Evolutionary conservation across 2,888 invertebrate species (phyloP).

Genomic region (Taphrorychus bicolor): DNA sequence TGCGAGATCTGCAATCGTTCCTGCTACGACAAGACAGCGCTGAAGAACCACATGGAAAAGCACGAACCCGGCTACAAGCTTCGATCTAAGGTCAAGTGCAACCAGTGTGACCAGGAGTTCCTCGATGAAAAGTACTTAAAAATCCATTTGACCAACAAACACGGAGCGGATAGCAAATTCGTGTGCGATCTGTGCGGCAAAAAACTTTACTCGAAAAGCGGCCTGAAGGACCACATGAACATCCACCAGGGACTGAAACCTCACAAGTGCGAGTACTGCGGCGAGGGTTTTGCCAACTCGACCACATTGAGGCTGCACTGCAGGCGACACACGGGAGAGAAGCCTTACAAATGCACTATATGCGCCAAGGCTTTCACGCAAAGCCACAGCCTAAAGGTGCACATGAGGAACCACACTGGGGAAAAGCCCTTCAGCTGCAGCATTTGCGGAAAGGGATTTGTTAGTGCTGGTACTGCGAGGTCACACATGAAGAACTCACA

Average conservation of each 20-base stretch:
- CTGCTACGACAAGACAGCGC: slow-evolving; percentile 47
- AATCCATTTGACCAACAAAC: slow-evolving; percentile 55
- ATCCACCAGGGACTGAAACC: slow-evolving; percentile 58
- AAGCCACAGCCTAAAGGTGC: slow-evolving; percentile 44
- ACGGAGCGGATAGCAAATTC: slow-evolving; percentile 49
- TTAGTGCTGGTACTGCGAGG: slow-evolving; percentile 49
- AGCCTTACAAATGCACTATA: slow-evolving; percentile 64
- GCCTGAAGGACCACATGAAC: slow-evolving; percentile 49
- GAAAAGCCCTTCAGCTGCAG: slow-evolving; percentile 60
- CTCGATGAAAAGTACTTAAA: slow-evolving; percentile 45
- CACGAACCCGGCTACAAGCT: slow-evolving; percentile 44
- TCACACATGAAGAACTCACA: slow-evolving; percentile 47
- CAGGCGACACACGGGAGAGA: slow-evolving; percentile 63
- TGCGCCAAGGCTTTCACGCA: slow-evolving; percentile 49
- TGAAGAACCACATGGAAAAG: slow-evolving; percentile 46
- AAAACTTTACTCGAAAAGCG: slow-evolving; percentile 57
- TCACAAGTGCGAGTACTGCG: slow-evolving; percentile 63
- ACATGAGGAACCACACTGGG: slow-evolving; percentile 58
- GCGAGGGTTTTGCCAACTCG: slow-evolving; percentile 65
- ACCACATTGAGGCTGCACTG: slow-evolving; percentile 58
- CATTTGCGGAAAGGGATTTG: slow-evolving; percentile 49
- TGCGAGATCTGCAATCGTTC: slow-evolving; percentile 48
- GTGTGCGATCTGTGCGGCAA: slow-evolving; percentile 64
- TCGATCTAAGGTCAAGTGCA: slow-evolving; percentile 44
- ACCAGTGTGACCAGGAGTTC: slow-evolving; percentile 46